Evolutionary conservation across 2,888 invertebrate genomes (phyloP).

Genomic region (Chymomyza amoena): DNA sequence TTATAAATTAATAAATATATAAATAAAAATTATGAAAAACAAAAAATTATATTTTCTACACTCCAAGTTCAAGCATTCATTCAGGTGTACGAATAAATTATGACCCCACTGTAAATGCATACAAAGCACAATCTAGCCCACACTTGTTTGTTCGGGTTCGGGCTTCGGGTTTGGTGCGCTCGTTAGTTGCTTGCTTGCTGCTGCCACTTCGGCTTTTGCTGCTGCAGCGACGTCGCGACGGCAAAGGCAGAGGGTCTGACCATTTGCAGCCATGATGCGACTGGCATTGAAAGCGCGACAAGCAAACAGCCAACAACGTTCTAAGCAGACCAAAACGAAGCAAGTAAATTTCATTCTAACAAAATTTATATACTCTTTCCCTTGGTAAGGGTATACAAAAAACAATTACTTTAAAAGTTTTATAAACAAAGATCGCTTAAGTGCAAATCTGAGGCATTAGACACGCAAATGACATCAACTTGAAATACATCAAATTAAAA

Average conservation of each 20-base stretch:
- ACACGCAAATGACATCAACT: slow-evolving; percentile 52
- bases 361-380: slow-evolving; percentile 10
- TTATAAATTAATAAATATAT: too few relatives aligned
- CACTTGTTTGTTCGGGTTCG: slow-evolving; percentile 25
- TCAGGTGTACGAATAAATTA: too few relatives aligned
- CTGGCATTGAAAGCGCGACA: slow-evolving; percentile 75
- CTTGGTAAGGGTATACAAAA: neutral
- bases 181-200: neutral
- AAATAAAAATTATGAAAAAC: too few relatives aligned
- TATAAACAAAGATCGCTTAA: neutral
- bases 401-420: slow-evolving; percentile 7
- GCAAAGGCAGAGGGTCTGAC: slow-evolving; percentile 35
- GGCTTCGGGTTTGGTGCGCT: slow-evolving; percentile 16
- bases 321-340: slow-evolving; percentile 23
- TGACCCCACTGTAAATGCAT: neutral
- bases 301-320: slow-evolving; percentile 66
- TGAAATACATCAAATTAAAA: neutral
- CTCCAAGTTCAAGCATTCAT: too few relatives aligned
- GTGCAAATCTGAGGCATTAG: slow-evolving; percentile 12
- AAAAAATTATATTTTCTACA: too few relatives aligned
- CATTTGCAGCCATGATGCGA: slow-evolving; percentile 52
- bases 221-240: slow-evolving; percentile 16
- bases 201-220: neutral
- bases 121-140: slow-evolving; percentile 8
- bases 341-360: slow-evolving; percentile 21